Percentiles rank a stretch among this genome's conserved stretches.
Conservation (phyloP, 2,888 invertebrate species). For the Chelonus formosanus region DNA sequence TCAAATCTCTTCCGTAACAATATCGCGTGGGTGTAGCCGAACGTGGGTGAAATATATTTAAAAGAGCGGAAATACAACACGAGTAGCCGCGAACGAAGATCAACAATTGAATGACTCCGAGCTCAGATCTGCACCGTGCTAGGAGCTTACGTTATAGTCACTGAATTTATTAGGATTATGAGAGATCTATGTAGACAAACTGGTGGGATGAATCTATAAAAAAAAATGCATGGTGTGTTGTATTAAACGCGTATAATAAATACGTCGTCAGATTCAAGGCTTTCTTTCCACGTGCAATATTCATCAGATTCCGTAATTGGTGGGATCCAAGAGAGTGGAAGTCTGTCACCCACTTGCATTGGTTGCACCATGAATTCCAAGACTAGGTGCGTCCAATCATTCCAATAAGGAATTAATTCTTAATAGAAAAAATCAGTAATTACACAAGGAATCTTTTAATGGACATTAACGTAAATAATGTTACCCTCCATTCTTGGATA, state of each 20-base stretch:
- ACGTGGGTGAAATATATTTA: neutral
- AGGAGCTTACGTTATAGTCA: constrained; percentile 13
- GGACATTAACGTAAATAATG: constrained; percentile 6
- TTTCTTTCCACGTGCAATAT: constrained; percentile 28
- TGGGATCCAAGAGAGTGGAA: constrained; percentile 23
- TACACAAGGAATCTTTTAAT: constrained; percentile 6
- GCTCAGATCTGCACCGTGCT: neutral
- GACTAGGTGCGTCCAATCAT: constrained; percentile 7
- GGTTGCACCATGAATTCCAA: constrained; percentile 14
- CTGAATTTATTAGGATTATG: constrained; percentile 34
- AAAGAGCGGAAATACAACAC: constrained; percentile 10
- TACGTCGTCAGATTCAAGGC: constrained; percentile 34
- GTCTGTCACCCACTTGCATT: constrained; percentile 36
- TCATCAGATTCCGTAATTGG: constrained; percentile 28
- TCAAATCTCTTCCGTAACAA: no score
- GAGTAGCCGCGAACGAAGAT: constrained; percentile 16
- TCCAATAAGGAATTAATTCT: neutral
- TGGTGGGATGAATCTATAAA: constrained; percentile 40
- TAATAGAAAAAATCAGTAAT: neutral
- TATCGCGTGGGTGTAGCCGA: no score
- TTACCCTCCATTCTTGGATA: constrained; percentile 3
- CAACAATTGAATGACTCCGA: constrained; percentile 28
- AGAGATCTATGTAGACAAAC: constrained; percentile 21
- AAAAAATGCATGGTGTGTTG: constrained; percentile 4
- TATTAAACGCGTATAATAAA: constrained; percentile 16